A percentile compares a stretch with the other conserved stretches of the same genome.
Evolutionary conservation across 2,113 vertebrate species (phyloP).

Genomic region (Gobius niger): DNA sequence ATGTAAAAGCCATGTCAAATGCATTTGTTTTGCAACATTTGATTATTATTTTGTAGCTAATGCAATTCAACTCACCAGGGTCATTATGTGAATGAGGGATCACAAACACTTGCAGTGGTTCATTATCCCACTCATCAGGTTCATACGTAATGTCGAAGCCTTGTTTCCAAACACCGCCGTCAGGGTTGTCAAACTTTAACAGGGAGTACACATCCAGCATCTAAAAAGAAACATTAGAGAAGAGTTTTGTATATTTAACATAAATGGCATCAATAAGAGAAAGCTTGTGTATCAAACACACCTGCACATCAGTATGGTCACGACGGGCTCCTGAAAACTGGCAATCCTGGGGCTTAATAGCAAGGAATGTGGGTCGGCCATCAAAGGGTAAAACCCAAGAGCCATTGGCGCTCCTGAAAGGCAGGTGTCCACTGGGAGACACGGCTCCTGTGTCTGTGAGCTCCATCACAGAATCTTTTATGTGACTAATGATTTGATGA

Average conservation of each 20-base stretch:
- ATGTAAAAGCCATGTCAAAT: slow-evolving; percentile 33
- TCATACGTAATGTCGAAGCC: slow-evolving; percentile 95
- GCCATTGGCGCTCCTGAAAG: slow-evolving; percentile 84
- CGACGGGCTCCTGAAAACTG: slow-evolving; percentile 82
- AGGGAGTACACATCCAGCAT: slow-evolving; percentile 89
- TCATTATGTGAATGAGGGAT: slow-evolving; percentile 98
- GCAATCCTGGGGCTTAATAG: slow-evolving; percentile 88
- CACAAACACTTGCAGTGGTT: slow-evolving; percentile 92
- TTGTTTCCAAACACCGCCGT: slow-evolving; percentile 97
- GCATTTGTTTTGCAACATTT: background rate
- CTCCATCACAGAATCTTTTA: slow-evolving; percentile 98
- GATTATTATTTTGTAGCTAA: slow-evolving; percentile 7
- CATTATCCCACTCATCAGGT: slow-evolving; percentile 85
- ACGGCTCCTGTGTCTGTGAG: slow-evolving; percentile 88
- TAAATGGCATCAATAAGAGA: background rate
- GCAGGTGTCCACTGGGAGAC: slow-evolving; percentile 79
- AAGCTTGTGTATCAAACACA: slow-evolving; percentile 35
- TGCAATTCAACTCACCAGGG: slow-evolving; percentile 81
- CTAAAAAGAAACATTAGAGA: slow-evolving; percentile 64
- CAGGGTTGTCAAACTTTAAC: slow-evolving; percentile 92
- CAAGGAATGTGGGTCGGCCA: slow-evolving; percentile 85
- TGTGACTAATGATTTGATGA: slow-evolving; percentile 98
- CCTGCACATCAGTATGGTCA: slow-evolving; percentile 87
- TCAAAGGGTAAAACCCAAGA: slow-evolving; percentile 91
- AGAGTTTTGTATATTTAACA: background rate